phyloP scores from a whole-genome alignment of 2,888 invertebrate genomes.

The Sinhomidia bicolor region DNA sequence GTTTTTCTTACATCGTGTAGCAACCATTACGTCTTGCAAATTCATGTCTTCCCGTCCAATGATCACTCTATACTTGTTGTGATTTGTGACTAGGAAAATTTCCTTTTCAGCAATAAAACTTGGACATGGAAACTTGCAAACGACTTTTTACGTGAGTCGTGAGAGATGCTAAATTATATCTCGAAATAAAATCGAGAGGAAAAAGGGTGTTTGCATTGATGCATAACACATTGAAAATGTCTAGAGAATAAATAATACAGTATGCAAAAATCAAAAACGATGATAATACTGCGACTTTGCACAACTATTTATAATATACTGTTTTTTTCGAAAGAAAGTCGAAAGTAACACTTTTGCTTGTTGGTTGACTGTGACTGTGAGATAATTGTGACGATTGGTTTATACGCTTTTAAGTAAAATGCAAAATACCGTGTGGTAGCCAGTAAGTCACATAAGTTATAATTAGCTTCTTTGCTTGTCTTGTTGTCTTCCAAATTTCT shows the following conservation, averaged over 20 bases:
- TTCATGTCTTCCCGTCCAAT: conserved; percentile 32
- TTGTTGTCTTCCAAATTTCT: background rate
- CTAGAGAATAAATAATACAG: background rate
- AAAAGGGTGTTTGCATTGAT: conserved; percentile 29
- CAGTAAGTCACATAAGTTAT: conserved; percentile 31
- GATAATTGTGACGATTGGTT: background rate
- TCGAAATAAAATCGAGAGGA: conserved; percentile 43
- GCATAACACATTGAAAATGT: background rate
- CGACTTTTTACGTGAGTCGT: conserved; percentile 32
- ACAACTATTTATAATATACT: background rate
- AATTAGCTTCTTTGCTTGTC: conserved; percentile 4
- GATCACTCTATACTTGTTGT: background rate
- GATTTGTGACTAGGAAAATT: conserved; percentile 10
- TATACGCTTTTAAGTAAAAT: background rate
- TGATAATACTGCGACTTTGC: background rate
- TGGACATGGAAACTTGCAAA: conserved; percentile 26
- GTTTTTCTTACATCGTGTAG: background rate
- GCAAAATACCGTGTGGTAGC: background rate
- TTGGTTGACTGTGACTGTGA: background rate
- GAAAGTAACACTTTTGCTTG: conserved; percentile 10
- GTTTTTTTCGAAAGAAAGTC: background rate
- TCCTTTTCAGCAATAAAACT: conserved; percentile 11
- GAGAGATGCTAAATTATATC: conserved; percentile 9
- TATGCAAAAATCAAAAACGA: too few species aligned
- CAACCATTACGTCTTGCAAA: background rate